These are phyloP conservation scores for Rhinolophus sinicus DNA, from an alignment of 2,113 vertebrate species.

Conservation along the genomic window DNA sequence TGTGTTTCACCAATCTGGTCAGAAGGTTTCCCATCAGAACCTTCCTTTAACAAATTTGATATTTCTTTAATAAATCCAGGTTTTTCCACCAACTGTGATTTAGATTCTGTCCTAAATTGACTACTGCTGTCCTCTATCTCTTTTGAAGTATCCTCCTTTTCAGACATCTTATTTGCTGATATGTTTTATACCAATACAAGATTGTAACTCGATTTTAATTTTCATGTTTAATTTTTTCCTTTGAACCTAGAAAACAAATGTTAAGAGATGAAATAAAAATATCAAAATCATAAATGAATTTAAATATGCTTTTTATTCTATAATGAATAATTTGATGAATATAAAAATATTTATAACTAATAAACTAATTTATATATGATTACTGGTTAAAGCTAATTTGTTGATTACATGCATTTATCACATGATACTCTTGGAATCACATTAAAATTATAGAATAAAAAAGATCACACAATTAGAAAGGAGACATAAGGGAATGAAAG, in stretches of 20 bases:
- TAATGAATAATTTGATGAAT: constrained; percentile 29
- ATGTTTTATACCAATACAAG: constrained; percentile 9
- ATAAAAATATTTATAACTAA: constrained; percentile 39
- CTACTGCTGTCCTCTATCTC: constrained; percentile 30
- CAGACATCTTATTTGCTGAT: constrained; percentile 51
- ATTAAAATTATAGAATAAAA: constrained; percentile 31
- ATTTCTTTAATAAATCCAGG: background rate
- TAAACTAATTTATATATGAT: background rate
- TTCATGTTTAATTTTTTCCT: constrained; percentile 38
- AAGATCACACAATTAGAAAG: background rate
- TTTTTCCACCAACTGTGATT: background rate
- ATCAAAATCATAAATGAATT: background rate
- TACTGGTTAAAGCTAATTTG: background rate
- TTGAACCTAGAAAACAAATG: constrained; percentile 66
- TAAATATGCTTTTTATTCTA: background rate
- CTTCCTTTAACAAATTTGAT: background rate
- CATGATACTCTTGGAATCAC: constrained; percentile 10
- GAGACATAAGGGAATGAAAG: background rate
- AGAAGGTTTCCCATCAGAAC: background rate
- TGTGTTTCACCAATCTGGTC: background rate
- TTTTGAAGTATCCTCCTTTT: constrained; percentile 46
- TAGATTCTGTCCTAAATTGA: background rate
- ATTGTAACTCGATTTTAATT: constrained; percentile 40
- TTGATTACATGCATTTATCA: constrained; percentile 20
- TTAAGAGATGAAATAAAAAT: constrained; percentile 2